Evolutionary conservation across 2,113 vertebrate species (phyloP).

Genomic region (Pseudorasbora parva): DNA sequence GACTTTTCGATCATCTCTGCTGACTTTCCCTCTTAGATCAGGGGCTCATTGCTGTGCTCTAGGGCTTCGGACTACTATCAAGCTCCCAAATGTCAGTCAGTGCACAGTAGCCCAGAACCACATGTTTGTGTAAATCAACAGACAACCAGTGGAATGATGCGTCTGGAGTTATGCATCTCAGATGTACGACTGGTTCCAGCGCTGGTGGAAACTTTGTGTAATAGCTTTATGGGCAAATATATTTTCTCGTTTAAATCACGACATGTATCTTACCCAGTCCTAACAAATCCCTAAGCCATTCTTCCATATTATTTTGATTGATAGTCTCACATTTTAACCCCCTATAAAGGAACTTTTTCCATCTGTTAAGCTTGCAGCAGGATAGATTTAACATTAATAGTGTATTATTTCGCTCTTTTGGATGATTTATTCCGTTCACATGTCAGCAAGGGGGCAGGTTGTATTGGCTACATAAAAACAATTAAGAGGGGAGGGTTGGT

Average conservation of each 20-base stretch:
- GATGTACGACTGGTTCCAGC: slow-evolving; percentile 68
- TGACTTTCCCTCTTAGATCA: slow-evolving; percentile 10
- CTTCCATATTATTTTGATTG: slow-evolving; percentile 66
- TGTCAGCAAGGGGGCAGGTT: slow-evolving; percentile 34
- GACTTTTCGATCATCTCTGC: background rate
- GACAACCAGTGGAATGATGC: slow-evolving; percentile 52
- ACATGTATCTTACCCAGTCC: slow-evolving; percentile 55
- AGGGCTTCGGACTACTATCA: slow-evolving; percentile 10
- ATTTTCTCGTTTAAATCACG: slow-evolving; percentile 45
- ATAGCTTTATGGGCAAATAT: slow-evolving; percentile 40
- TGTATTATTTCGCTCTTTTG: slow-evolving; percentile 37
- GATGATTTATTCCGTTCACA: slow-evolving; percentile 44
- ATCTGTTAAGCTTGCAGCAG: background rate
- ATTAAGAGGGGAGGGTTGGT: slow-evolving; percentile 13
- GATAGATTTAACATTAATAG: slow-evolving; percentile 34
- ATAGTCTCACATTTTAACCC: slow-evolving; percentile 61
- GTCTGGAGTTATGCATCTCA: slow-evolving; percentile 65
- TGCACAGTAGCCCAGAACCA: slow-evolving; percentile 54
- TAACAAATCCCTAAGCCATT: slow-evolving; percentile 60
- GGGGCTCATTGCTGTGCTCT: background rate
- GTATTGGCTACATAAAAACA: slow-evolving; percentile 21
- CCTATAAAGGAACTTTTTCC: slow-evolving; percentile 45
- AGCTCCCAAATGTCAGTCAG: slow-evolving; percentile 26
- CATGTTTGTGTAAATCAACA: slow-evolving; percentile 50
- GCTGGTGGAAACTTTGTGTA: slow-evolving; percentile 56